Evolutionary conservation across 2,797 vertebrate species (phyloP).

Genomic region (Amphiprion clarkii): DNA sequence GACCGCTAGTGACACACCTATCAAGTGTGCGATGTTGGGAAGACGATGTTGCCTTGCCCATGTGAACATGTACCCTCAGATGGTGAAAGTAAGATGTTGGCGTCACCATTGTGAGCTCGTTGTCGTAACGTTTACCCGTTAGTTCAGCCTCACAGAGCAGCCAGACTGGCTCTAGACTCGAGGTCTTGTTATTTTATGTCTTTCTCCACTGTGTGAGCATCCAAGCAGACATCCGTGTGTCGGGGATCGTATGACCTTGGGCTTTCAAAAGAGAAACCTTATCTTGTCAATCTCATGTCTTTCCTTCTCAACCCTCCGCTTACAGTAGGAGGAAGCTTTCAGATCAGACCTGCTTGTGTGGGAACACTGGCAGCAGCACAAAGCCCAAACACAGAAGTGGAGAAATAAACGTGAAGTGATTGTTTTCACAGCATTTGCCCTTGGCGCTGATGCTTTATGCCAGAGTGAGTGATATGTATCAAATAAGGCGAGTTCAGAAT

Average conservation of each 20-base stretch:
- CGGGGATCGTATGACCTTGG: slow-evolving; percentile 11
- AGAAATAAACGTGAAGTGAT: slow-evolving; percentile 56
- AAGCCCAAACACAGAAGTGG: slow-evolving; percentile 19
- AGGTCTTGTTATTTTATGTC: neutral
- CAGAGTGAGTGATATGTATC: slow-evolving; percentile 30
- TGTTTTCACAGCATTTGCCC: slow-evolving; percentile 73
- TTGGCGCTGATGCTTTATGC: slow-evolving; percentile 50
- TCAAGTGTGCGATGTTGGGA: no score
- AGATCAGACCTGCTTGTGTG: slow-evolving; percentile 2
- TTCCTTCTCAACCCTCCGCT: neutral
- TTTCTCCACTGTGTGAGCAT: neutral
- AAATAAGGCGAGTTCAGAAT: slow-evolving; percentile 24
- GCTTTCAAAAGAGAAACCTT: neutral
- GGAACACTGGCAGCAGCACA: slow-evolving; percentile 10
- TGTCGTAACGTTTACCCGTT: neutral
- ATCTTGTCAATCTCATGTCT: slow-evolving; percentile 22
- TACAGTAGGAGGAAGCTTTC: neutral
- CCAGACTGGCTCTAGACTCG: neutral
- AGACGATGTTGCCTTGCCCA: no score
- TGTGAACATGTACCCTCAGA: no score
- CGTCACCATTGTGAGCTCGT: no score
- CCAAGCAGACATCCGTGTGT: neutral
- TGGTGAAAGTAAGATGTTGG: no score
- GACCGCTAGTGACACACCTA: no score
- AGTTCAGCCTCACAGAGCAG: neutral